A percentile compares a stretch with the other conserved stretches of the same genome.
Conservation (phyloP, 1,140 invertebrate genomes). For the Trachymyrmex septentrionalis region DNA sequence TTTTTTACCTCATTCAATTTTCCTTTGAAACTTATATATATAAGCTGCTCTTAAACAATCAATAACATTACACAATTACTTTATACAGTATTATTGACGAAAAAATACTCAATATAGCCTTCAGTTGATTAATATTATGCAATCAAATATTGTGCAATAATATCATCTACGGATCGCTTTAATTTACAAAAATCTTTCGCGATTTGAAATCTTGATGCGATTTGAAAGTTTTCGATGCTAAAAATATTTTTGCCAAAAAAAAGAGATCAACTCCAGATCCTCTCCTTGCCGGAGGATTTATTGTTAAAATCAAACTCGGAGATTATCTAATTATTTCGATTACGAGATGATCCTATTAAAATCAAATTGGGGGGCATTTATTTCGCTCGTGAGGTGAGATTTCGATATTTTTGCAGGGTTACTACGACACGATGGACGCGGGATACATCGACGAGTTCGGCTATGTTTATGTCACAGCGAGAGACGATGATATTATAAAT, state of each 20-base stretch:
- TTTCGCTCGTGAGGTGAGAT: neutral
- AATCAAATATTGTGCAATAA: no score
- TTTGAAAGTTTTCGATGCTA: neutral
- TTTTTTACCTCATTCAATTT: neutral
- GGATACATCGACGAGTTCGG: constrained; percentile 94
- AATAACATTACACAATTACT: no score
- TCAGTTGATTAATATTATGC: no score
- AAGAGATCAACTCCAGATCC: neutral
- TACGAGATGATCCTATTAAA: neutral
- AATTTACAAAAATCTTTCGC: neutral
- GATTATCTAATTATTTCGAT: neutral
- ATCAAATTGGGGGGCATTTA: neutral
- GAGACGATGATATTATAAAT: constrained; percentile 98
- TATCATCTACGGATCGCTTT: no score
- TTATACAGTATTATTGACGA: no score
- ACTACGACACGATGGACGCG: constrained; percentile 98
- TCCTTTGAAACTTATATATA: neutral
- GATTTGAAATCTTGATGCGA: no score
- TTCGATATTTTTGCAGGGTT: constrained; percentile 89
- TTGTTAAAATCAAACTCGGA: neutral
- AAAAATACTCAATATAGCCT: no score
- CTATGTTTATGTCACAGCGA: constrained; percentile 94
- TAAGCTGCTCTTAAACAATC: no score
- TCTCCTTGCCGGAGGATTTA: neutral
- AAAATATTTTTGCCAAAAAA: neutral